Evolutionary conservation across 2,797 vertebrate species (phyloP), one percentile per base, ranked within the genome.

Genomic region (Gobionotothen gibberifrons): DNA sequence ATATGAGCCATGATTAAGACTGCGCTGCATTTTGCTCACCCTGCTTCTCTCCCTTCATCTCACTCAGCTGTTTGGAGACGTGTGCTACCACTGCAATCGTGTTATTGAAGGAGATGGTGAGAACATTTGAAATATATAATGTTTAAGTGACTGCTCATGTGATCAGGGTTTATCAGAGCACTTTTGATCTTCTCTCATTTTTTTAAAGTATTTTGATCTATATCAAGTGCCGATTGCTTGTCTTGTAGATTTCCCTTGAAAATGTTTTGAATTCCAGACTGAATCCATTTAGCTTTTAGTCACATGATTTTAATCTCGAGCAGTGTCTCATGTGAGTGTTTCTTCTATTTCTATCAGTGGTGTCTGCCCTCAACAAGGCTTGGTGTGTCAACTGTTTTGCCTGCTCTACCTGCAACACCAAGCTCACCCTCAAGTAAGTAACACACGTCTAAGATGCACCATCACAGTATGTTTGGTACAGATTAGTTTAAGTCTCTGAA

Each of bases 301-400:
- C 43, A 52, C 44, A 21, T 71, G 47, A 68, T 16, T 0, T 36
- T 53, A 26, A 48, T 58, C 3, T 59, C 8, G 11, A 21, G 17
- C 6, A 21, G 39, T 16, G 14, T 40, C 49, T 79, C 39, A 52
- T 72, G 47, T 76, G 61, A 57, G 21, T 64, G 5, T 79, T 39
- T 48, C 15, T 56, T 39, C 5, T 12, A 2, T 22, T 42, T 80
- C 61, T 52, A 0, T 72, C 74, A 99, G 98, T 99, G 93, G 98
- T 99, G 36, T 99, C 98, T 5, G 98, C 98, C 66, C 95, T 99
- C 80, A 99, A 99, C 92, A 99, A 99, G 92, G 98, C 98, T 29
- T 99, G 98, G 98, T 99, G 98, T 55, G 97, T 99, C 87, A 97
- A 96, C 90, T 99, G 98, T 72, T 99, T 99, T 2, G 96, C 97